Evolutionary conservation across 1,140 invertebrate genomes (phyloP).

Genomic region (Tetragnatha versicolor): DNA sequence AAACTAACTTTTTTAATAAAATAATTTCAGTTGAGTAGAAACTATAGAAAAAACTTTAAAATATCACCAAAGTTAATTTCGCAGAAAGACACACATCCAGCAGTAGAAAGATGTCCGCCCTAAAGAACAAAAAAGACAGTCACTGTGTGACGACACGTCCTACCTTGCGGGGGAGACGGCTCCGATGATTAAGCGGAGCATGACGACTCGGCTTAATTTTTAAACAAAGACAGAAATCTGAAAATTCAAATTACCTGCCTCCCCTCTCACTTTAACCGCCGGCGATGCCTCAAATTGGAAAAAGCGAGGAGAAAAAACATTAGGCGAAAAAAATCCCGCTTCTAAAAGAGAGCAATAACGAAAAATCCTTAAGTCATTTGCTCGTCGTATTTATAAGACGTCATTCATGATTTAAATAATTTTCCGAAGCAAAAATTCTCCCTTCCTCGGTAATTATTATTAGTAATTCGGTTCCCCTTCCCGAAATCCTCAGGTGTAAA

Average conservation of each 20-base stretch:
- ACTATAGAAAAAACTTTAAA: no score
- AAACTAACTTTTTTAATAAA: no score
- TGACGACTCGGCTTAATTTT: background rate
- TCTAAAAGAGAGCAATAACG: background rate
- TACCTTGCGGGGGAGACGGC: no score
- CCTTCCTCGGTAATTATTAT: background rate
- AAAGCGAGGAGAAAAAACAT: background rate
- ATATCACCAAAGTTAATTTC: no score
- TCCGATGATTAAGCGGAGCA: no score
- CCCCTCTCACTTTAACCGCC: background rate
- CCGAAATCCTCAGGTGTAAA: constrained; percentile 28
- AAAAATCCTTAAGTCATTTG: constrained; percentile 27
- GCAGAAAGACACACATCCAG: no score
- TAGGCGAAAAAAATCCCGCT: background rate
- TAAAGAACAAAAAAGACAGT: no score
- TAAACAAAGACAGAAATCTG: background rate
- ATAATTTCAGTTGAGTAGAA: no score
- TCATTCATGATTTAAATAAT: constrained; percentile 52
- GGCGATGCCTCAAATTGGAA: constrained; percentile 27
- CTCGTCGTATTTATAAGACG: constrained; percentile 35
- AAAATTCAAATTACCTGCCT: constrained; percentile 20
- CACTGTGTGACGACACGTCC: no score
- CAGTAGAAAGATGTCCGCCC: no score
- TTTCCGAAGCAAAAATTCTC: constrained; percentile 1
- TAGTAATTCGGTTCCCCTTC: constrained; percentile 19